Evolutionary conservation across 2,113 vertebrate genomes (phyloP).

Genomic region (Etia nguti): DNA sequence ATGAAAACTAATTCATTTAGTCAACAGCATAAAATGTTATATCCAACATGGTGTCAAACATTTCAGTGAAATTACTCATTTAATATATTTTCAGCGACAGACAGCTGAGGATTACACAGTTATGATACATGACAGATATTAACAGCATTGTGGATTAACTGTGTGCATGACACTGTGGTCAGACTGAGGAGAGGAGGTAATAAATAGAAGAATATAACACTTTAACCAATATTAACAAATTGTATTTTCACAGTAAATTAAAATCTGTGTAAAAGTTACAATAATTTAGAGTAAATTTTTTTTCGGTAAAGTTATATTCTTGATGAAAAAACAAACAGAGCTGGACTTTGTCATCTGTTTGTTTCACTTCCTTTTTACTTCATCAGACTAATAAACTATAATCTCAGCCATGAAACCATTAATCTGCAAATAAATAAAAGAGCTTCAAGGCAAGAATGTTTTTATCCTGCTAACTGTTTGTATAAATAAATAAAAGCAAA

Average conservation of each 20-base stretch:
- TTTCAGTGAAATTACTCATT: accelerated
- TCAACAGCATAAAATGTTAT: not conserved
- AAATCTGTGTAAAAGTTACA: accelerated
- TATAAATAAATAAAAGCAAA: not conserved
- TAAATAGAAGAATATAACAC: accelerated
- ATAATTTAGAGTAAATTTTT: not conserved
- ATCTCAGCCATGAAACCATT: accelerated
- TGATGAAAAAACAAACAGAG: not conserved
- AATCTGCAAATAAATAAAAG: not conserved
- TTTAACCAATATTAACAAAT: not conserved
- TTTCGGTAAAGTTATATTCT: not conserved
- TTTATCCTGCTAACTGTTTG: not conserved
- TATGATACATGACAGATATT: not conserved
- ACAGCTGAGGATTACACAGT: not conserved
- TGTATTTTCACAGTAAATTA: accelerated
- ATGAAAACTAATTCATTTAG: accelerated
- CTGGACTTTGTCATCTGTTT: not conserved
- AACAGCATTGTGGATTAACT: not conserved
- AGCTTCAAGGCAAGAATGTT: accelerated
- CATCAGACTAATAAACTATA: not conserved
- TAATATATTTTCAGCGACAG: not conserved
- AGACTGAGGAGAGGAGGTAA: not conserved
- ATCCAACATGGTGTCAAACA: accelerated
- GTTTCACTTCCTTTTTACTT: not conserved
- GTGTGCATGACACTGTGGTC: accelerated